Evolutionary conservation across 2,113 vertebrate genomes (phyloP).

Genomic region (Hucho hucho): DNA sequence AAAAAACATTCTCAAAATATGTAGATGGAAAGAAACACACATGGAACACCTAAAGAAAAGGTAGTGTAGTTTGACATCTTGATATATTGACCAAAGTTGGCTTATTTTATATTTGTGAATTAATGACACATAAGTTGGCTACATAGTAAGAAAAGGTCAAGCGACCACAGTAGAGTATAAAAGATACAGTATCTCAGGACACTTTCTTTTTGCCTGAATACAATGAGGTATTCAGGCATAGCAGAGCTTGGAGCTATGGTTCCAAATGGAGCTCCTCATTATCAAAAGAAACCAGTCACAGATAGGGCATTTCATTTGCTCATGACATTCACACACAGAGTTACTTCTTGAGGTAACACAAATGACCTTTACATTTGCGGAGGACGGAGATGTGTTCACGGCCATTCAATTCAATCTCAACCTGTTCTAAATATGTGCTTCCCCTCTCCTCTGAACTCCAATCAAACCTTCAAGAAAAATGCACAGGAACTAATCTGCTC

Average conservation of each 20-base stretch:
- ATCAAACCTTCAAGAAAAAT: conserved; percentile 9
- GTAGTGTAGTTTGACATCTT: background rate
- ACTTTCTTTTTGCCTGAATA: conserved; percentile 49
- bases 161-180: conserved; percentile 30
- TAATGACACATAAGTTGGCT: background rate
- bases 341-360: conserved; percentile 47
- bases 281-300: conserved; percentile 66
- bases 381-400: conserved; percentile 43
- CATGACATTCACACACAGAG: conserved; percentile 65
- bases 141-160: conserved; percentile 29
- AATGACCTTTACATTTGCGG: conserved; percentile 68
- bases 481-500: conserved; percentile 24
- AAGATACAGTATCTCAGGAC: conserved; percentile 27
- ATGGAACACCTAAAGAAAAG: background rate
- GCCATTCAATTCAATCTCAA: conserved; percentile 40
- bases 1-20: background rate
- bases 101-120: background rate
- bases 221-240: conserved; percentile 65
- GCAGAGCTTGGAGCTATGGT: conserved; percentile 63
- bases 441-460: conserved; percentile 6
- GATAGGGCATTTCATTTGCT: conserved; percentile 73
- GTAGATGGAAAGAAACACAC: background rate
- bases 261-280: conserved; percentile 58
- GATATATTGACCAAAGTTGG: background rate
- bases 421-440: conserved; percentile 29